Conservation (phyloP, 2,797 vertebrate genomes). For the Monodelphis domestica region DNA sequence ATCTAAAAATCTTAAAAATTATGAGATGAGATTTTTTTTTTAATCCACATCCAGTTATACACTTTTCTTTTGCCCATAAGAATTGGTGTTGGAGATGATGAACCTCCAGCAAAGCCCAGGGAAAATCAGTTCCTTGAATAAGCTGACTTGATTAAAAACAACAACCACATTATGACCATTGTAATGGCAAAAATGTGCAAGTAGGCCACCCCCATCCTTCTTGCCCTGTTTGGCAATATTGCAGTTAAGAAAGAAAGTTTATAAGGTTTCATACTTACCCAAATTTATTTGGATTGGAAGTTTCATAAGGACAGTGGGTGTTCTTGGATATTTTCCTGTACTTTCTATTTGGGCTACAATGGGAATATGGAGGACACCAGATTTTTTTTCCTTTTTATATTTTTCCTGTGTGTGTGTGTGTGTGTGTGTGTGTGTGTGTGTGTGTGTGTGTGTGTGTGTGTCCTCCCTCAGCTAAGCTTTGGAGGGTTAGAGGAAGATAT, state of each 20-base stretch:
- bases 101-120: slow-evolving; percentile 5
- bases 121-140: slow-evolving; percentile 16
- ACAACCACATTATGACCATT: slow-evolving; percentile 1
- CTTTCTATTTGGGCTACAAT: slow-evolving; percentile 19
- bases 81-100: slow-evolving; percentile 3
- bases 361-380: neutral
- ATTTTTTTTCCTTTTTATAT: neutral
- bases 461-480: neutral
- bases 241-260: neutral
- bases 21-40: slow-evolving; percentile 24
- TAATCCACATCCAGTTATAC: neutral
- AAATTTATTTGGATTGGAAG: slow-evolving; percentile 9
- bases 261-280: neutral
- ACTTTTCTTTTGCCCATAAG: neutral
- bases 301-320: slow-evolving; percentile 45
- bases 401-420: no score
- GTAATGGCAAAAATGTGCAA: neutral
- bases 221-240: neutral
- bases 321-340: slow-evolving; percentile 47
- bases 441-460: neutral
- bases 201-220: neutral
- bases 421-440: no score
- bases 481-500: neutral
- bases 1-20: neutral
- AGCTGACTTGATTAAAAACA: neutral